Evolutionary conservation across 2,113 vertebrate genomes (phyloP).

Genomic region (Alligator mississippiensis): DNA sequence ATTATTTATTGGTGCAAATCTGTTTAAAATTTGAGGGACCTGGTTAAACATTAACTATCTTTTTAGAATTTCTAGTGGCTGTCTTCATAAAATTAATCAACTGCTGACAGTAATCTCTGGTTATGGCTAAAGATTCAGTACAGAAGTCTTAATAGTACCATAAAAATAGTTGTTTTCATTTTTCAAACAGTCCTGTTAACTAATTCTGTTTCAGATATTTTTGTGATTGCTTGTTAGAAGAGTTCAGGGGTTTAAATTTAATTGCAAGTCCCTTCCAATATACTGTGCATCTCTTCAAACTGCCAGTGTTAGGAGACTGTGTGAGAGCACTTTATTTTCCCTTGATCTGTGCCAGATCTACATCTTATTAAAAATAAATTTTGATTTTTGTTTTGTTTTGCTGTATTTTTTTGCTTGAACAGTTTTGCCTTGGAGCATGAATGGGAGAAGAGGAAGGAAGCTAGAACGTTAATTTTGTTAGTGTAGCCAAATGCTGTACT

Average conservation of each 20-base stretch:
- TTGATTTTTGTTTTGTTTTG: background rate
- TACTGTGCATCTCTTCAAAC: background rate
- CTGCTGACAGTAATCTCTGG: background rate
- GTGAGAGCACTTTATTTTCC: background rate
- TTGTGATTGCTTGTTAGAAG: background rate
- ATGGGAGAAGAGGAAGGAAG: constrained; percentile 19
- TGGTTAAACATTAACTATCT: background rate
- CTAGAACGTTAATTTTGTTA: background rate
- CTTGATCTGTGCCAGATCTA: background rate
- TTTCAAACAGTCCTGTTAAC: background rate
- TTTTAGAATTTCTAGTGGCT: rapidly evolving
- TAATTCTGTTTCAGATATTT: constrained; percentile 15
- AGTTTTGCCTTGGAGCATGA: constrained; percentile 14
- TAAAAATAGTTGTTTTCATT: background rate
- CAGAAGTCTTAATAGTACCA: background rate
- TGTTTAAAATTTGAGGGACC: background rate
- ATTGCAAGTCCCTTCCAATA: background rate
- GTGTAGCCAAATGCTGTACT: background rate
- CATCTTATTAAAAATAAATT: background rate
- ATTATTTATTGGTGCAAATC: background rate
- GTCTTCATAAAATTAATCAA: background rate
- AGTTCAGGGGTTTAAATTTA: background rate
- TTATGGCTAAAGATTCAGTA: background rate
- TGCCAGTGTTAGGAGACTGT: background rate
- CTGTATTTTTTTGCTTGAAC: background rate